Evolutionary conservation across 2,113 vertebrate genomes (phyloP), one percentile per base, ranked within the genome.

Genomic region (Caranx ignobilis): DNA sequence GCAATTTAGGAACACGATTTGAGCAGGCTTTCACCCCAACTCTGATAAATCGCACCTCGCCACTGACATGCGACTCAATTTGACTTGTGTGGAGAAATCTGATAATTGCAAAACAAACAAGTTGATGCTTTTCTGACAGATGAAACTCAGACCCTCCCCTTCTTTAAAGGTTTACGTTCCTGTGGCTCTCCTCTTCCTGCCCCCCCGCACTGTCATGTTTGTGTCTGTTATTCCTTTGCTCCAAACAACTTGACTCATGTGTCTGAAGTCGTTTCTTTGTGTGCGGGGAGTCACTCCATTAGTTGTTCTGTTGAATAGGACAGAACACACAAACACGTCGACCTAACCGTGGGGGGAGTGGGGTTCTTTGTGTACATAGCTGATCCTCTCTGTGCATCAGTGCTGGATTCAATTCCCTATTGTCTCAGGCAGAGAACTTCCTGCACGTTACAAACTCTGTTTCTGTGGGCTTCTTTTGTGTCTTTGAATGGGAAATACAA

Each of bases 291-390:
- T 81, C 66, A 75, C 62, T 71, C 57, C 47, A 64, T 76, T 74
- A 79, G 82, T 76, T 83, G 77, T 75, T 73, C 57, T 54, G 52
- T 64, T 87, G 83, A 84, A 84, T 60, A 32, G 70, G 75, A 32
- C 41, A 71, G 60, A 88, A 79, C 60, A 83, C 63, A 81, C 85
- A 87, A 70, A 70, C 74, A 75, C 59, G 41, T 56, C 85, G 75
- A 59, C 75, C 60, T 55, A 69, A 84, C 73, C 68, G 63, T 19
- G 63, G 47, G 60, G 43, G 39, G 15, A 55, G 70, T 34, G 70
- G 75, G 88, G 89, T 50, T 41, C 75, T 57, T 67, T 95, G 94
- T 95, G 93, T 95, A 94, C 90, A 74, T 64, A 93, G 71, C 60
- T 57, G 73, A 86, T 89, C 86, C 70, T 78, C 43, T 73, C 56